These are phyloP conservation scores for Arnoldichthys spilopterus DNA, from an alignment of 2,797 vertebrate species.

Conservation along the genomic window DNA sequence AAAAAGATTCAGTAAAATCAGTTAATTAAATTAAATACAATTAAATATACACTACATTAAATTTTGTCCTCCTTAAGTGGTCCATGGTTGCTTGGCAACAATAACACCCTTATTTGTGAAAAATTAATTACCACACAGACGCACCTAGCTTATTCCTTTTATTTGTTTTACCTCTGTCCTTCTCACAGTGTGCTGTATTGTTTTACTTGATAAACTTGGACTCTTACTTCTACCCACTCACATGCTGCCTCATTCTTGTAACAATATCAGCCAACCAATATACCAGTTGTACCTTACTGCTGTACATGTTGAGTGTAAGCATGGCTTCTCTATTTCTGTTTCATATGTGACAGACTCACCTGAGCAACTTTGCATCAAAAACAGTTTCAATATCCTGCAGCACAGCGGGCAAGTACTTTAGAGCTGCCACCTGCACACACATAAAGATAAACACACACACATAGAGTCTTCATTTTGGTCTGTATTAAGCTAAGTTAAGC, in stretches of 20 bases:
- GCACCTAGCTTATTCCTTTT: too few relatives aligned
- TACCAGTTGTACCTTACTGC: neutral
- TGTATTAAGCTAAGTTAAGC: conserved; percentile 27
- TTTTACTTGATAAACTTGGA: too few relatives aligned
- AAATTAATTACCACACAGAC: too few relatives aligned
- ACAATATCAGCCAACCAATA: neutral
- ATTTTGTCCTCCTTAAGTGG: too few relatives aligned
- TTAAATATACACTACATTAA: too few relatives aligned
- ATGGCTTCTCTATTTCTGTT: conserved; percentile 6
- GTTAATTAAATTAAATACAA: too few relatives aligned
- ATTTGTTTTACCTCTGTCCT: neutral
- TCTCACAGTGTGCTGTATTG: neutral
- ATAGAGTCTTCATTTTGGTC: conserved; percentile 21
- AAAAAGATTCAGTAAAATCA: too few relatives aligned
- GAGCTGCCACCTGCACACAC: conserved; percentile 87
- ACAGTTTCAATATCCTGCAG: conserved; percentile 95
- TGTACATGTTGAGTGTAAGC: neutral
- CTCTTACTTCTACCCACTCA: neutral
- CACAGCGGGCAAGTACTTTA: conserved; percentile 96
- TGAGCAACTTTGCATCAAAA: conserved; percentile 93
- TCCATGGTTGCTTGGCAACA: too few relatives aligned
- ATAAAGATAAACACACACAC: conserved; percentile 41
- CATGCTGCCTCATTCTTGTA: neutral
- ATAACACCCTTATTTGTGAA: too few relatives aligned
- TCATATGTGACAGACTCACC: conserved; percentile 75